These are phyloP conservation scores for Sinelater perroti DNA, from an alignment of 2,888 invertebrate genomes.

Conservation along the genomic window DNA sequence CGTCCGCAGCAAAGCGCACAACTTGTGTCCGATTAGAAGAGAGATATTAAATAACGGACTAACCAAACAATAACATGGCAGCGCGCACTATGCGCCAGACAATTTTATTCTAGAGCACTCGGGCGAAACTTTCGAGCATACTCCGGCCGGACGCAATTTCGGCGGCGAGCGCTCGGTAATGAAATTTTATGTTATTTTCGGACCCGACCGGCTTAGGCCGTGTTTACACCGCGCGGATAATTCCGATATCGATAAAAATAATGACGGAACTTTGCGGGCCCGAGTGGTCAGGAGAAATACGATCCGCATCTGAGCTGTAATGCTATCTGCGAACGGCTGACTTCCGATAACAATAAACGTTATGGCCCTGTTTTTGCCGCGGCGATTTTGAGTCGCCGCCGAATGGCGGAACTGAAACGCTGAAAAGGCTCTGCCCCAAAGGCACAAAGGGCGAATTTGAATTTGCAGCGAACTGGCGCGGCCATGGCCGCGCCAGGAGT, in stretches of 20 bases:
- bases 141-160: slow-evolving; percentile 14
- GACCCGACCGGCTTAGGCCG: slow-evolving; percentile 26
- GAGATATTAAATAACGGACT: slow-evolving; percentile 47
- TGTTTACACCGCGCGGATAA: slow-evolving; percentile 37
- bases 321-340: slow-evolving; percentile 42
- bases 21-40: slow-evolving; percentile 45
- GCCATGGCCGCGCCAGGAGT: background rate
- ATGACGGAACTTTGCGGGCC: slow-evolving; percentile 31
- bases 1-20: slow-evolving; percentile 44
- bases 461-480: too few relatives aligned
- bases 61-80: slow-evolving; percentile 44
- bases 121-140: slow-evolving; percentile 35
- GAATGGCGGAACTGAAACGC: too few relatives aligned
- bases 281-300: slow-evolving; percentile 38
- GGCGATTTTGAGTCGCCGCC: slow-evolving; percentile 26
- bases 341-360: slow-evolving; percentile 44
- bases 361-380: slow-evolving; percentile 43
- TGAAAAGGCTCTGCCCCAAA: background rate
- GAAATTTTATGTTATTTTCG: slow-evolving; percentile 36
- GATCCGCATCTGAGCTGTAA: slow-evolving; percentile 36
- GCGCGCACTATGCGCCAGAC: slow-evolving; percentile 29
- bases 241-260: slow-evolving; percentile 38
- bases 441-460: too few relatives aligned
- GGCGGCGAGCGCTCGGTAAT: slow-evolving; percentile 18
- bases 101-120: slow-evolving; percentile 36